Percentiles rank a stretch among this genome's conserved stretches.
Conservation (phyloP, 1,140 invertebrate species). For the Cryptotermes secundus region DNA sequence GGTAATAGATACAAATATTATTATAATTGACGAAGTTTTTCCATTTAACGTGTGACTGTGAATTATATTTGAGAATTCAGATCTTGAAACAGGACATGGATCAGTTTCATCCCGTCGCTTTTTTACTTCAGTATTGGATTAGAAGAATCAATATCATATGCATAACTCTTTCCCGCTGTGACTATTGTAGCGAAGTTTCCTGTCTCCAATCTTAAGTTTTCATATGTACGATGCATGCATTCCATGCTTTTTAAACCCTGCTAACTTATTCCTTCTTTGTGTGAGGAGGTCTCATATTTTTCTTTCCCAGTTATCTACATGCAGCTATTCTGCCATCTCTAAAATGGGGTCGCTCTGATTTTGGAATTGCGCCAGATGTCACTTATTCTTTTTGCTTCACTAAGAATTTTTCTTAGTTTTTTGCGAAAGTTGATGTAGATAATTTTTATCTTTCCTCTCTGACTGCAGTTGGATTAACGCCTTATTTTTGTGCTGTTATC, state of each 20-base stretch:
- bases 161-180: background rate
- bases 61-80: no score
- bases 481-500: background rate
- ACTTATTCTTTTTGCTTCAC: background rate
- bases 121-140: background rate
- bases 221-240: background rate
- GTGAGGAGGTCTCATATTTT: background rate
- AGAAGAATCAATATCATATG: background rate
- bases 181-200: background rate
- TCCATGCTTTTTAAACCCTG: background rate
- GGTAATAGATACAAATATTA: no score
- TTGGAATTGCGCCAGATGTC: conserved; percentile 11
- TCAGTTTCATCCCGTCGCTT: background rate
- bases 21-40: no score
- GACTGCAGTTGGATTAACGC: background rate
- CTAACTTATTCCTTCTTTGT: background rate
- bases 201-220: background rate
- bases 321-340: background rate
- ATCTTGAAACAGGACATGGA: no score
- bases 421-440: background rate
- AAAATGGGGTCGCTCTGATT: background rate
- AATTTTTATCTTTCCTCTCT: background rate
- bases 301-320: background rate
- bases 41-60: no score
- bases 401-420: background rate